A percentile compares a stretch with the other conserved stretches of the same genome.
Evolutionary conservation across 2,797 vertebrate genomes (phyloP).

Genomic region (Chromobotia macracanthus): DNA sequence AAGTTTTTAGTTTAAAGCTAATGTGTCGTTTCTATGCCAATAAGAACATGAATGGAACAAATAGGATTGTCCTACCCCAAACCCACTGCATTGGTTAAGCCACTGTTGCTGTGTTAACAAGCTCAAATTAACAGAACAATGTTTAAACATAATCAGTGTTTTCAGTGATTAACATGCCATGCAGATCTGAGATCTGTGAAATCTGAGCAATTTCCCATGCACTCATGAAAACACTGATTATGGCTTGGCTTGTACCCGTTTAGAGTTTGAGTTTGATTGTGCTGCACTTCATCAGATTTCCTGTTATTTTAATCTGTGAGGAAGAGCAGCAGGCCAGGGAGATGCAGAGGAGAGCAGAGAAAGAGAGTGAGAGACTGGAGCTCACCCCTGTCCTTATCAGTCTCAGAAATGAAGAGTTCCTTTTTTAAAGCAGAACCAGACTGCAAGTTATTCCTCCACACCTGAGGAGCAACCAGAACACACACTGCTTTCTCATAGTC

Average conservation of each 20-base stretch:
- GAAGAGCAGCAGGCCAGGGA: neutral
- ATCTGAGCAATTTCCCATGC: neutral
- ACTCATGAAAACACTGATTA: neutral
- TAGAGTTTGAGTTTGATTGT: neutral
- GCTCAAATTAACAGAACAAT: neutral
- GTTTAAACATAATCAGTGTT: too few relatives aligned
- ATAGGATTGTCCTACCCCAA: neutral
- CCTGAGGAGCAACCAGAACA: neutral
- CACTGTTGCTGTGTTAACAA: neutral
- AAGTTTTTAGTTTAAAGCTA: too few relatives aligned
- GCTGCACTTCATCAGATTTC: conserved; percentile 5
- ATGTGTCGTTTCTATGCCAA: too few relatives aligned
- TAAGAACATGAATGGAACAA: neutral
- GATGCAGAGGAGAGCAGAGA: neutral
- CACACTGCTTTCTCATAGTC: neutral
- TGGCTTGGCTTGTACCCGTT: too few relatives aligned
- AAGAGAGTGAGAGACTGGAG: neutral
- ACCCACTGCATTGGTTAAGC: neutral
- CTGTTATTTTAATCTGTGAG: neutral
- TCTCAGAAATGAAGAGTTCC: neutral
- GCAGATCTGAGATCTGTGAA: too few relatives aligned
- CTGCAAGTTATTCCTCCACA: neutral
- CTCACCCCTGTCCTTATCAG: neutral
- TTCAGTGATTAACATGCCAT: neutral
- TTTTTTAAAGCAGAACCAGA: neutral